These are phyloP conservation scores for Drosophila ananassae DNA, from an alignment of 1,140 invertebrate genomes.

Conservation along the genomic window DNA sequence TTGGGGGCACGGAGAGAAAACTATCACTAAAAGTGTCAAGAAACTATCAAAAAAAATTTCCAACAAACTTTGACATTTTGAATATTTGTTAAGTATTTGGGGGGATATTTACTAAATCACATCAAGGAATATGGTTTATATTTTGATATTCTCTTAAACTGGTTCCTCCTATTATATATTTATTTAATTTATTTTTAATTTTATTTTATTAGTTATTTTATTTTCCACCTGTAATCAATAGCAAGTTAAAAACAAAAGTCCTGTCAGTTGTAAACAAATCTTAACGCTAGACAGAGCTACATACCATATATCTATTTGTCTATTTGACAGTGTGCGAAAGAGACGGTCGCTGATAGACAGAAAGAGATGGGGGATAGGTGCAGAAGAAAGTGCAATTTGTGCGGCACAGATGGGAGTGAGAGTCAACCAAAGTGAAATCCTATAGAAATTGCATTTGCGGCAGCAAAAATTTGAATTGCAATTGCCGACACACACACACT, in stretches of 20 bases:
- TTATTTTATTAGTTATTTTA: no score
- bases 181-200: neutral
- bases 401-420: conserved; percentile 40
- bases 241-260: conserved; percentile 41
- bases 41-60: neutral
- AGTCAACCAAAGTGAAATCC: conserved; percentile 57
- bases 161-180: neutral
- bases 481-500: conserved; percentile 40
- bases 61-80: neutral
- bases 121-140: neutral
- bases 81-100: neutral
- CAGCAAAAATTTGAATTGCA: conserved; percentile 76
- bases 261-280: conserved; percentile 56
- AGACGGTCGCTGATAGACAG: neutral
- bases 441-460: conserved; percentile 79
- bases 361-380: conserved; percentile 8
- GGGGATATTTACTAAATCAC: neutral
- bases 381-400: conserved; percentile 46
- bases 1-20: neutral
- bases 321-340: neutral
- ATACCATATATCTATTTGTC: neutral
- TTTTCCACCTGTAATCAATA: neutral
- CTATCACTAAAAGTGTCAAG: neutral
- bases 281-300: conserved; percentile 20
- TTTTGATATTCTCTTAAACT: neutral